These are phyloP conservation scores for Falco biarmicus DNA, from an alignment of 2,797 vertebrate genomes.

Conservation along the genomic window DNA sequence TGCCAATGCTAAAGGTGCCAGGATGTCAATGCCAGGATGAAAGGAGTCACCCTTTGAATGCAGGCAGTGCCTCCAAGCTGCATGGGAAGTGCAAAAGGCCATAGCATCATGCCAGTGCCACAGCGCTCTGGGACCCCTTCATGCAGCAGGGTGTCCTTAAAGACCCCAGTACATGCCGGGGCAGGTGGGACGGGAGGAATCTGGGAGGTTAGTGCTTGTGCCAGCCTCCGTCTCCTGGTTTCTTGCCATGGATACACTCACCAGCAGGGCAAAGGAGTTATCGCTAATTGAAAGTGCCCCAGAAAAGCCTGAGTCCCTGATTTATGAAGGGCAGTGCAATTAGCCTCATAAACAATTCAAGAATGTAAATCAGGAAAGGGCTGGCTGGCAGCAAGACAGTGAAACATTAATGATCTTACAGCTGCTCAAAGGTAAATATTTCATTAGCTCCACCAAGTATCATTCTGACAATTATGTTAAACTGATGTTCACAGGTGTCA, in stretches of 20 bases:
- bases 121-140: neutral
- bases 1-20: neutral
- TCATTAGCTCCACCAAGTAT: slow-evolving; percentile 1
- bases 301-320: neutral
- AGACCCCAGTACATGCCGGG: accelerated
- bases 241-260: neutral
- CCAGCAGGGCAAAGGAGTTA: neutral
- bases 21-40: neutral
- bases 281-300: neutral
- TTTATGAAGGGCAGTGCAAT: neutral
- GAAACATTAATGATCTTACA: slow-evolving; percentile 62
- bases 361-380: neutral
- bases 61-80: neutral
- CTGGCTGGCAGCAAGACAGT: slow-evolving; percentile 70
- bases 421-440: slow-evolving; percentile 67
- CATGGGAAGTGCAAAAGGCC: neutral
- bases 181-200: too few species aligned
- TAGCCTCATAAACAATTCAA: slow-evolving; percentile 36
- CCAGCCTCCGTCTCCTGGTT: neutral
- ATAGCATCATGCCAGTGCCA: neutral
- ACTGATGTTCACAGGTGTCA: neutral
- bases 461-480: neutral
- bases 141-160: neutral
- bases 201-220: neutral
- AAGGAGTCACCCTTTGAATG: neutral